These are phyloP conservation scores for Magallana nippona DNA, from an alignment of 2,888 invertebrate genomes.

Conservation along the genomic window DNA sequence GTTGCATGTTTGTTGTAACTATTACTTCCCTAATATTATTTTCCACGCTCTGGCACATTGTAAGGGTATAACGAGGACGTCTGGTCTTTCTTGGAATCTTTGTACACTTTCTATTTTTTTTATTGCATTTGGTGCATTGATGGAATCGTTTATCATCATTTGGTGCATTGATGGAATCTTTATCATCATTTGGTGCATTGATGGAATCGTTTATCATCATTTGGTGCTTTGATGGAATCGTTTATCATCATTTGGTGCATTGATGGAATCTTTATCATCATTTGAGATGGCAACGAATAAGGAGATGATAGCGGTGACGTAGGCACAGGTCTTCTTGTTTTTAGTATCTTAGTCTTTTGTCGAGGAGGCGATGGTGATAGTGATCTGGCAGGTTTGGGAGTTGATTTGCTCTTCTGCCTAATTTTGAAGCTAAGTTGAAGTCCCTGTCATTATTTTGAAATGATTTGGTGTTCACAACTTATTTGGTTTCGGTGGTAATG, in stretches of 20 bases:
- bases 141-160: background rate
- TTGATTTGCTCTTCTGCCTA: too few species aligned
- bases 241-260: background rate
- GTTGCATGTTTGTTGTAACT: background rate
- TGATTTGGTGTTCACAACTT: too few species aligned
- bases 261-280: background rate
- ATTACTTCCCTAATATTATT: background rate
- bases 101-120: conserved; percentile 1
- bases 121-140: background rate
- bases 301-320: too few species aligned
- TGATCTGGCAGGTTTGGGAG: too few species aligned
- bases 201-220: background rate
- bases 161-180: background rate
- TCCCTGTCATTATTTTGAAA: too few species aligned
- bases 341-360: too few species aligned
- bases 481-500: too few species aligned
- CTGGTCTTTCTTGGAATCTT: background rate
- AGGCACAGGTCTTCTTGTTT: too few species aligned
- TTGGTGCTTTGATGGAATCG: background rate
- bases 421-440: too few species aligned
- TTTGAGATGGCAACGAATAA: background rate
- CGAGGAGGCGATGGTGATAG: too few species aligned
- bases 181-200: background rate
- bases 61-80: background rate
- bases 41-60: background rate